phyloP scores from a whole-genome alignment of 2,113 vertebrate genomes.

The Murina feae region DNA sequence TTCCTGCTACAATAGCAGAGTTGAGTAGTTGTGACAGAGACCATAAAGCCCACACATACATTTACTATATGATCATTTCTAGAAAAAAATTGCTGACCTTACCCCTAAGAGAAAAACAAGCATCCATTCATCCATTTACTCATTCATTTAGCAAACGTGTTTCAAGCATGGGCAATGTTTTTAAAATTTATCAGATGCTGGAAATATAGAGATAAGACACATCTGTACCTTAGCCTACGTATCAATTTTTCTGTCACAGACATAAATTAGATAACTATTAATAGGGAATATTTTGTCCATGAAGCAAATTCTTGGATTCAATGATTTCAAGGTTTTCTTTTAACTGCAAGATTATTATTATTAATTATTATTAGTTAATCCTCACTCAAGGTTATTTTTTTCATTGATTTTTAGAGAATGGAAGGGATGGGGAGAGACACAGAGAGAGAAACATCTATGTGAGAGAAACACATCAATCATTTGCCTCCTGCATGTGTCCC shows the following conservation, averaged over 20 bases:
- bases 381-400: no score
- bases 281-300: background rate
- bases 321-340: background rate
- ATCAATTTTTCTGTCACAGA: background rate
- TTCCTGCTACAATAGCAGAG: background rate
- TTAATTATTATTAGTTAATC: no score
- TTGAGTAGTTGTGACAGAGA: background rate
- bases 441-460: no score
- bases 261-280: background rate
- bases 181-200: background rate
- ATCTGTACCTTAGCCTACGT: background rate
- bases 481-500: no score
- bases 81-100: background rate
- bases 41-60: background rate
- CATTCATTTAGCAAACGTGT: background rate
- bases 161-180: background rate
- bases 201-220: background rate
- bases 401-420: no score
- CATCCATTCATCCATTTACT: background rate
- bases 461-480: no score
- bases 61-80: background rate
- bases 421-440: no score
- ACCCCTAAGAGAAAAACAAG: background rate
- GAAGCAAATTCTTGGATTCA: background rate
- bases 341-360: background rate